Evolutionary conservation across 2,888 invertebrate genomes (phyloP), one percentile per base, ranked within the genome.

Genomic region (Ormyrus labotus): DNA sequence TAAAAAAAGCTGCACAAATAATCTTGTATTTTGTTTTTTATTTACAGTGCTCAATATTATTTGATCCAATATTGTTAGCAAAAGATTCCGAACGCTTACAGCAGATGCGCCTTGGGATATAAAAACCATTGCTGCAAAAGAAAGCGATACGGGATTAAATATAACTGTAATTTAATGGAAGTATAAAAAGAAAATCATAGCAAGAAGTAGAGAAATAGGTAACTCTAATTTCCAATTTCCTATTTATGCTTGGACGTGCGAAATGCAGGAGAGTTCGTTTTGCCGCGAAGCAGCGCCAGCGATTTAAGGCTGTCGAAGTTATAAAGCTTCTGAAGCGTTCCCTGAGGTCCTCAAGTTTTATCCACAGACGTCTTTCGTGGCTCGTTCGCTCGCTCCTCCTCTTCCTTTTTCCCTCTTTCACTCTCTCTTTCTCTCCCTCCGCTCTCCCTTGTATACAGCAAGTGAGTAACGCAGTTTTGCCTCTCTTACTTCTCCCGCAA

Each of bases 391-490:
- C 9, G 63, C 47, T 64, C 47, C 47, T 11, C 11, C n/a, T 64
- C 7, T n/a, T 48, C 6, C n/a, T 11, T 34, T 34, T 34, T 64
- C 47, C 11, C 19, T 64, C 81, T 81, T 81, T 34, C 47, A n/a
- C 57, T 76, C 76, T 73, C 61, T 60, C 64, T 57, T 48, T 60
- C 48, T 9, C 11, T 48, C 47, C 51, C 51, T 51, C 51, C 64
- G 48, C 50, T 67, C 48, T 9, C 34, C n/a, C 47, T n/a, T 47
- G 11, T 6, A 64, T 47, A 48, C 7, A 47, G 45, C 47, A 5
- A 63, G 63, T 6, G 11, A 5, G 13, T 48, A 51, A 51, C 51
- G 51, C 51, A 9, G 51, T 51, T 51, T 51, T 51, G 8, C 10
- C 51, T 51, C 51, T 51, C 51, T 51, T 10, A 9, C 51, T 51